Evolutionary conservation across 2,888 invertebrate genomes (phyloP).

Genomic region (Cataglyphis cursor): DNA sequence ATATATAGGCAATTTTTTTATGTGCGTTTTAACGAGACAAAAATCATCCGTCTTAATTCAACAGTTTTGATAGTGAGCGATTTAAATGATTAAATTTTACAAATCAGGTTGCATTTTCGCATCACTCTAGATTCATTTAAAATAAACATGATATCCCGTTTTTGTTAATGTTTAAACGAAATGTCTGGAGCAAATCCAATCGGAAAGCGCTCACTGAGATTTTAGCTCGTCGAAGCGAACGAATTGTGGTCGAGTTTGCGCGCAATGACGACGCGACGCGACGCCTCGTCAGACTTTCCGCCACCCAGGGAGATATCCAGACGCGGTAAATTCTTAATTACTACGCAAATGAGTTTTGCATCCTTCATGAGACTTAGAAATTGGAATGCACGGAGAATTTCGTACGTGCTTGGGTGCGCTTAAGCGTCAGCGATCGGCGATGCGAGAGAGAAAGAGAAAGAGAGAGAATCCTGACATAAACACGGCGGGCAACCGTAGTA

Average conservation of each 20-base stretch:
- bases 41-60: neutral
- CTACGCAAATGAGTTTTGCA: slow-evolving; percentile 81
- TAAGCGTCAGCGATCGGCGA: slow-evolving; percentile 41
- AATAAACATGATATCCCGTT: neutral
- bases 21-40: neutral
- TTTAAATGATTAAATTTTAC: neutral
- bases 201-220: slow-evolving; percentile 13
- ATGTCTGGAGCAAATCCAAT: slow-evolving; percentile 1
- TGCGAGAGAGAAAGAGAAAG: slow-evolving; percentile 20
- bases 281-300: slow-evolving; percentile 57
- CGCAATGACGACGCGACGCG: slow-evolving; percentile 9
- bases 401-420: slow-evolving; percentile 58
- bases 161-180: slow-evolving; percentile 14
- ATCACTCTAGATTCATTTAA: neutral
- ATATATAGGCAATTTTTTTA: neutral
- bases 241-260: slow-evolving; percentile 15
- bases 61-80: neutral
- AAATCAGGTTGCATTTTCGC: neutral
- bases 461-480: slow-evolving; percentile 32
- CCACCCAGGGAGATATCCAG: slow-evolving; percentile 58
- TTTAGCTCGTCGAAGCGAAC: slow-evolving; percentile 31
- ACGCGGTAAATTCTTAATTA: slow-evolving; percentile 78
- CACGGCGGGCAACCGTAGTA: slow-evolving; percentile 8
- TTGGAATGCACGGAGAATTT: slow-evolving; percentile 75
- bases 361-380: slow-evolving; percentile 75